Conservation (phyloP, 2,113 vertebrate genomes). For the human region DNA sequence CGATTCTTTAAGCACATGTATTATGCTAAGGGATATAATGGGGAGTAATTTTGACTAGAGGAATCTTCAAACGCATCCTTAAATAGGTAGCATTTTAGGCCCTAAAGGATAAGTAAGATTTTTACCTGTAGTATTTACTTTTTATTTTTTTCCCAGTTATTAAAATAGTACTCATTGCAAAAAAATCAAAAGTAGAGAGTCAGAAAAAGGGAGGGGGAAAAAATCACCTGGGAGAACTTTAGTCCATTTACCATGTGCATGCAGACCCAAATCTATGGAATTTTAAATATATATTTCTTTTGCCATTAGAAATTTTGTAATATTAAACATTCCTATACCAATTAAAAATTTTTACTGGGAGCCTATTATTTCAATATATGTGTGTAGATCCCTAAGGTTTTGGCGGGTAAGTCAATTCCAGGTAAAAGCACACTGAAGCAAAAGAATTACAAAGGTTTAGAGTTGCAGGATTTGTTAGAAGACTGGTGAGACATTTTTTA, state of each 20-base stretch:
- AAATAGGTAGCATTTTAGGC: neutral
- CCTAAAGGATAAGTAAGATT: neutral
- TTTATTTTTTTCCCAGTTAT: neutral
- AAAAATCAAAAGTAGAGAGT: slow-evolving; percentile 26
- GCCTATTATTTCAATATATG: neutral
- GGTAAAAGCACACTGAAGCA: neutral
- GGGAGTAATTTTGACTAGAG: slow-evolving; percentile 8
- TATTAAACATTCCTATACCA: neutral
- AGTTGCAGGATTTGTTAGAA: neutral
- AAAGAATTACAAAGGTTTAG: neutral
- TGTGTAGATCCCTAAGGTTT: neutral
- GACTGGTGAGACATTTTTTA: neutral
- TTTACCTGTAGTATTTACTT: slow-evolving; percentile 19
- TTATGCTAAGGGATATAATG: neutral
- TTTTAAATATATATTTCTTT: neutral
- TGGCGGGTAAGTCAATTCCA: neutral
- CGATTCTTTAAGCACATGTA: neutral
- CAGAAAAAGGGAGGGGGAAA: neutral
- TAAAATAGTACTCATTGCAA: neutral
- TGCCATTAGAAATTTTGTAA: neutral
- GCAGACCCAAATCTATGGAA: neutral
- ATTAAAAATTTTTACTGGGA: neutral
- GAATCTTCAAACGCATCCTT: neutral
- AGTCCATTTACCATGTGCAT: neutral
- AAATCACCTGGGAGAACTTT: neutral